These are phyloP conservation scores for Oncorhynchus nerka DNA, from an alignment of 2,113 vertebrate species.

Conservation along the genomic window DNA sequence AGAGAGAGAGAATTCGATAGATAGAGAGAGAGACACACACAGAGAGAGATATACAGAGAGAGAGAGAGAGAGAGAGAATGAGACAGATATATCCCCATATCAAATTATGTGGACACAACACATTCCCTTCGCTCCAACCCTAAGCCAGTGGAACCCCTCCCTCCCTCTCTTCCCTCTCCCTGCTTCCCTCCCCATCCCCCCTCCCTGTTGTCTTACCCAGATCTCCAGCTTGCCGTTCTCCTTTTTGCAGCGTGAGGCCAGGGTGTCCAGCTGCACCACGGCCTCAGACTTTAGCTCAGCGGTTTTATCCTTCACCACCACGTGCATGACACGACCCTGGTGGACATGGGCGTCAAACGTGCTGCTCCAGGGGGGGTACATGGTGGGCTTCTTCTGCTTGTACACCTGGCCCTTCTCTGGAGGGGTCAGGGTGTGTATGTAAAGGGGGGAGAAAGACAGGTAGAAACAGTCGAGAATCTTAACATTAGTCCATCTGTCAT, in stretches of 20 bases:
- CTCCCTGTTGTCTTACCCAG: slow-evolving; percentile 78
- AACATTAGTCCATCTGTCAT: slow-evolving; percentile 13
- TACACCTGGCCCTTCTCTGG: slow-evolving; percentile 91
- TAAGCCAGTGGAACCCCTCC: neutral
- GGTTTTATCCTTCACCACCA: slow-evolving; percentile 90
- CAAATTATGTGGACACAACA: neutral
- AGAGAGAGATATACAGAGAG: neutral
- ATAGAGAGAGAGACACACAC: neutral
- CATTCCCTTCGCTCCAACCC: neutral
- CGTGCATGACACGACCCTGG: slow-evolving; percentile 91
- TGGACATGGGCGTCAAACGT: slow-evolving; percentile 95
- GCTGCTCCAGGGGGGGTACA: slow-evolving; percentile 96
- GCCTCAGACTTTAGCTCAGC: slow-evolving; percentile 89
- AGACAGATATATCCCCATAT: neutral
- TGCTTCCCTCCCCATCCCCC: slow-evolving; percentile 22
- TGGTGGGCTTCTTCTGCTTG: slow-evolving; percentile 95
- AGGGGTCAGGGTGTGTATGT: neutral
- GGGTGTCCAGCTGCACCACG: slow-evolving; percentile 83
- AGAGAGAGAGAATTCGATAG: neutral
- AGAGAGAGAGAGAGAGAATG: neutral
- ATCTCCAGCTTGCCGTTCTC: slow-evolving; percentile 93
- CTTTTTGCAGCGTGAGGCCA: slow-evolving; percentile 90
- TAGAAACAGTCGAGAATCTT: neutral
- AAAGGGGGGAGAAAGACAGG: neutral
- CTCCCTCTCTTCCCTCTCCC: neutral